These are phyloP conservation scores for Mantis religiosa DNA, from an alignment of 2,888 invertebrate species.

Conservation along the genomic window DNA sequence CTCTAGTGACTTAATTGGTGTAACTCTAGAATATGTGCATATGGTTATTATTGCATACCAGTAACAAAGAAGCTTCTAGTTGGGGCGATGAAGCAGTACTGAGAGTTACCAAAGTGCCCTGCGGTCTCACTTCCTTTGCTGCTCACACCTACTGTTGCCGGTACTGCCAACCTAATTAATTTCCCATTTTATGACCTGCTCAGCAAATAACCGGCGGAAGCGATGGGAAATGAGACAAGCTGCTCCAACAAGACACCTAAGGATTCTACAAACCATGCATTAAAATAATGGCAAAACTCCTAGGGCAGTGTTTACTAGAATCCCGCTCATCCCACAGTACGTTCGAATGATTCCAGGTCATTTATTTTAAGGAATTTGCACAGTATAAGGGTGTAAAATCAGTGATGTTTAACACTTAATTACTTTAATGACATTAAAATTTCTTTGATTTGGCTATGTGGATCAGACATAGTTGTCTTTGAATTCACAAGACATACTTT, in stretches of 20 bases:
- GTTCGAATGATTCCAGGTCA: no score
- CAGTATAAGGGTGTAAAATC: no score
- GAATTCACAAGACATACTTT: no score
- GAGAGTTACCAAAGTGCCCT: background rate
- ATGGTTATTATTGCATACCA: background rate
- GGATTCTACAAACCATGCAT: background rate
- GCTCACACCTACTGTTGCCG: background rate
- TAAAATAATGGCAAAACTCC: background rate
- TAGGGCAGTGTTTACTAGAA: no score
- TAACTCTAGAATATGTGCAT: no score
- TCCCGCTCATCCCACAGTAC: no score
- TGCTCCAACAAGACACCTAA: background rate
- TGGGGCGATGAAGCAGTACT: background rate
- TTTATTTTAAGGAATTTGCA: no score
- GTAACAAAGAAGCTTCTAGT: background rate
- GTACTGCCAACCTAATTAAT: background rate
- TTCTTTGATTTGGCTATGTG: no score
- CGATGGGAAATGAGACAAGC: background rate
- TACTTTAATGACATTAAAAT: no score
- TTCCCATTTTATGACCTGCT: background rate
- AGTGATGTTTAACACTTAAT: no score
- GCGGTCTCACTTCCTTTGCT: background rate
- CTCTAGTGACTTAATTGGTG: no score
- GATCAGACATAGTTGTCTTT: no score
- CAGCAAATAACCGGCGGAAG: background rate